Evolutionary conservation across 2,888 invertebrate species (phyloP), one percentile per base, ranked within the genome.

Genomic region (Epinotia bilunana): DNA sequence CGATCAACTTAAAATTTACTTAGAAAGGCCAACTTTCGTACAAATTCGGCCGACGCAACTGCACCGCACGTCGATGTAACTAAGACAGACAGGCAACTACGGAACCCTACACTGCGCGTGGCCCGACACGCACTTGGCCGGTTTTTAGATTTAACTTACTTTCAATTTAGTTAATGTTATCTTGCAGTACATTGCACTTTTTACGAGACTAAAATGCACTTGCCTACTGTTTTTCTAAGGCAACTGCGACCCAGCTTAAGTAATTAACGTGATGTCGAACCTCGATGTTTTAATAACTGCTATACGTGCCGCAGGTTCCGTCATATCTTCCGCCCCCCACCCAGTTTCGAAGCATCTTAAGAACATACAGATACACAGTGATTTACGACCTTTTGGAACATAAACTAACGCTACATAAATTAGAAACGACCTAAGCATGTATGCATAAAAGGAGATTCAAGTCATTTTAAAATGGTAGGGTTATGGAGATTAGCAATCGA

Each of bases 261-360:
- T 89, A 90, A 90, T 90, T 88, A 90, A 87, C 89, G 87, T 84
- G 81, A 84, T 85, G 86, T 86, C 85, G 86, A 83, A 81, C 85
- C 84, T 81, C 83, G 84, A 88, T 89, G 88, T 88, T 89, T 89
- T 89, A 89, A 88, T 89, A 90, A 89, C 87, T 86, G 81, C 65
- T 55, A 61, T 67, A 67, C 49, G 72, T 57, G 57, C 60, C 75
- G 46, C 76, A 76, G 78, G 80, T 80, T 79, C 79, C 80, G 80
- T 80, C 79, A 82, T 82, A 80, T 79, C 74, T 77, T 74, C 77
- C 61, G 75, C 28, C 76, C 69, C 23, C 28, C n/a, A 2, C 53
- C 33, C n/a, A 53, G 6, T 18, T 18, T 12, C 33, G 53, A 53
- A 65, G 28, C 65, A 53, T 33, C 65, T 2, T 18, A 65, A 12